Base-by-base conservation (phyloP, 1,140 invertebrate genomes). In the Dendrolimus punctatus region DNA sequence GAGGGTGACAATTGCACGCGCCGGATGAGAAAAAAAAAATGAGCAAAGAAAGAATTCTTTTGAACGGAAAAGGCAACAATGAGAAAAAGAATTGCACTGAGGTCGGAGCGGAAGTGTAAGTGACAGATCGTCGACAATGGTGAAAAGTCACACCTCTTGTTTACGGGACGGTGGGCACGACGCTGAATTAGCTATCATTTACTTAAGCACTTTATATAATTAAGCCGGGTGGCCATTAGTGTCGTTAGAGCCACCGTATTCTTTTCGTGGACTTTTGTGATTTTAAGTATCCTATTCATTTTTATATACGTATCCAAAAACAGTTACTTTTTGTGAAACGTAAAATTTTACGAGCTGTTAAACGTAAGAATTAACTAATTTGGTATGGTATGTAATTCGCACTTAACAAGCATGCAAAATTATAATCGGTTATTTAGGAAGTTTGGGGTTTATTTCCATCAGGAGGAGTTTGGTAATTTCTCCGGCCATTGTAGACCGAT, bases 171-270 rank as follows among this genome's bases (percentile, higher is more conserved):
- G 41, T 66, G 75, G 64, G 70, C 73, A 69, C 68, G 66, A 9
- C 42, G 49, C 54, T 44, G 73, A 76, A 85, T 84, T 84, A 84
- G 79, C 79, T 76, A 84, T 82, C 82, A 80, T 85, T 85, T 84
- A 84, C 80, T 85, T 84, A 80, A 84, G 77, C 70, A 78, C 79
- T 85, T 79, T 76, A 85, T 81, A 82, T 82, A 84, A 85, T 84
- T 84, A 84, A 81, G 74, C 67, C 51, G 68, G 68, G 69, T 63
- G 62, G 58, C 71, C 74, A 73, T 79, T 80, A 75, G 64, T 73
- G 69, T 63, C 62, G 62, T 63, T 49, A 64, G 77, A 79, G 73
- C 70, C 64, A 68, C 59, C 52, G 57, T 69, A 69, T 73, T 76
- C 68, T 77, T 73, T 73, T 71, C 68, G 66, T 62, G 64, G 56